phyloP scores from a whole-genome alignment of 30 jellyfish, hydroid and myxozoan genomes.

The Chrysaora quinquecirrha region DNA sequence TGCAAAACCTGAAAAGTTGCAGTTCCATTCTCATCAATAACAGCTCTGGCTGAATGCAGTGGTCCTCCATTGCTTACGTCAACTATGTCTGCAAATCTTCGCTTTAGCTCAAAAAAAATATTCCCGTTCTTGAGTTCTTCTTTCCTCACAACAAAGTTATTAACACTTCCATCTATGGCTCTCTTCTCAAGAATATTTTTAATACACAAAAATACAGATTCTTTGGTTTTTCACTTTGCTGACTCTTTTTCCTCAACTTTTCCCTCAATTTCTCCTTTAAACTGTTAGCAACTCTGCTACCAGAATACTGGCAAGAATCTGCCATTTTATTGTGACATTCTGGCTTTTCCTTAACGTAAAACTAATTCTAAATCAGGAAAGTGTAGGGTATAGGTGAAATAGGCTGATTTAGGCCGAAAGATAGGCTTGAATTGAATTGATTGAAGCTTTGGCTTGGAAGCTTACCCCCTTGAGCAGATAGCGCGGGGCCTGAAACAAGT shows the following conservation, averaged over 20 bases:
- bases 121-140: background rate
- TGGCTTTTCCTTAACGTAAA: too few species aligned
- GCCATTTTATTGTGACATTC: background rate
- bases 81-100: conserved; percentile 4
- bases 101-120: background rate
- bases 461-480: too few species aligned
- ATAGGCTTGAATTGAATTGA: background rate
- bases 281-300: background rate
- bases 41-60: conserved; percentile 1
- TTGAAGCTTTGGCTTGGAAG: background rate
- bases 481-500: background rate
- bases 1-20: background rate
- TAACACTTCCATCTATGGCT: background rate
- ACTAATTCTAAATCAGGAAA: too few species aligned
- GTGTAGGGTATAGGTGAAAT: too few species aligned
- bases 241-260: background rate
- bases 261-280: background rate
- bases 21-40: background rate
- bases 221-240: too few species aligned
- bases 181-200: background rate
- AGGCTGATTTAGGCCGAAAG: background rate
- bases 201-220: background rate
- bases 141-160: background rate
- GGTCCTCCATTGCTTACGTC: background rate
- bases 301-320: too few species aligned